phyloP scores from a whole-genome alignment of 2,797 vertebrate genomes.

The Gambusia yucatana region DNA sequence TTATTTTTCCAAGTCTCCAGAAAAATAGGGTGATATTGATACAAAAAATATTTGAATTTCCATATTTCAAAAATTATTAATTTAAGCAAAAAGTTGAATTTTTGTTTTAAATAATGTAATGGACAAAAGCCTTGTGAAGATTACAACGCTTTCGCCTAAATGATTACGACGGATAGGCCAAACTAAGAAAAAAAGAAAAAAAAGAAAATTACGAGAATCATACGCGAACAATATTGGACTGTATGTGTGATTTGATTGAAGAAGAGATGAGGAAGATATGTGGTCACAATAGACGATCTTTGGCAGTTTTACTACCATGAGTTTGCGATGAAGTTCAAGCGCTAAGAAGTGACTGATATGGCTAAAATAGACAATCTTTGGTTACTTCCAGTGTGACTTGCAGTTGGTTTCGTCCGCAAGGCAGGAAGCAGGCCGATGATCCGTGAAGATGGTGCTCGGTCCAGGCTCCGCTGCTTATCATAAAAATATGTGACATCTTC shows the following conservation, averaged over 20 bases:
- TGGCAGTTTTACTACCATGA: neutral
- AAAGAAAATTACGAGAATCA: no score
- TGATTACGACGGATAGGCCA: no score
- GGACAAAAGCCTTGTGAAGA: no score
- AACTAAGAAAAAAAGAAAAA: no score
- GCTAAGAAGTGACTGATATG: accelerated
- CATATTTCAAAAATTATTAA: neutral
- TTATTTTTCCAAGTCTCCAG: neutral
- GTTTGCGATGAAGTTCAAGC: neutral
- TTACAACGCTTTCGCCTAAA: no score
- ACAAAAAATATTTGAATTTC: neutral
- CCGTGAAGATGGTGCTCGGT: constrained; percentile 43
- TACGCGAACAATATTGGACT: no score
- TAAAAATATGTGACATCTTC: constrained; percentile 15
- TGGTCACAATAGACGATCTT: neutral
- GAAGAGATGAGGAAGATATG: neutral
- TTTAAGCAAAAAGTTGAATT: neutral
- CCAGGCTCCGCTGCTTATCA: neutral
- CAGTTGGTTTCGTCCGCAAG: constrained; percentile 7
- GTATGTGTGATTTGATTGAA: neutral
- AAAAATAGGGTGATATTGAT: neutral
- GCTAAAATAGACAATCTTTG: constrained; percentile 19
- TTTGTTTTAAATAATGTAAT: no score
- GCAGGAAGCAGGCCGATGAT: constrained; percentile 36
- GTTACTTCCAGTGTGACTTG: neutral